Evolutionary conservation across 2,113 vertebrate species (phyloP), one percentile per base, ranked within the genome.

Genomic region (Pipra filicauda): DNA sequence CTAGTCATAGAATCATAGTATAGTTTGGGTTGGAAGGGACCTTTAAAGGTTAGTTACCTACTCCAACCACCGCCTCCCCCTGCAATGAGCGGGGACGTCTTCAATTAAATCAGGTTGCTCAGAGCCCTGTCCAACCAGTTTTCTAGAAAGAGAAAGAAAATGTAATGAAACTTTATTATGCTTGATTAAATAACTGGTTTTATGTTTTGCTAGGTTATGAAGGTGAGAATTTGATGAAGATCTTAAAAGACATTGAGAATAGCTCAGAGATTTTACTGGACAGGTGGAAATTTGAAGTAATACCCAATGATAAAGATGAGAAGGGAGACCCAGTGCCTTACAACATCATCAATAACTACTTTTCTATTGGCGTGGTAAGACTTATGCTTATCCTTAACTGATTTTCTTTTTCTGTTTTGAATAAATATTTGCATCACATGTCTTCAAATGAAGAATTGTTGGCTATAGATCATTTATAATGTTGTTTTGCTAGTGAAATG

Each of bases 301-400:
- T 98, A 55, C 98, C 99, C 61, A 98, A 98, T 8, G 99, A 99
- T 97, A 99, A 98, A 97, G 99, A 99, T 67, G 99, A 99, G 97
- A 98, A 98, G 78, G 99, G 99, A 70, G 99, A 99, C 96, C 99
- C 99, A 86, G 99, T 99, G 98, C 99, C 99, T 97, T 99, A 99
- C 97, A 98, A 98, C 84, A 99, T 99, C 93, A 97, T 99, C 87
- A 99, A 99, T 97, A 99, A 99, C 97, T 99, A 99, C 96, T 99
- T 99, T 97, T 99, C 99, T 94, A 99, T 99, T 93, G 98, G 98
- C 20, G 98, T 99, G 98, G 98, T 99, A 98, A 98, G 98, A 94
- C 91, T 96, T 83, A n/a, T 55, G 66, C 27, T 94, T 95, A 84
- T 72, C 73, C 8, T 89, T 92, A n/a, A 86, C 59, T 93, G 48